phyloP scores from a whole-genome alignment of 2,888 invertebrate species.

The Pristionchus mayeri region DNA sequence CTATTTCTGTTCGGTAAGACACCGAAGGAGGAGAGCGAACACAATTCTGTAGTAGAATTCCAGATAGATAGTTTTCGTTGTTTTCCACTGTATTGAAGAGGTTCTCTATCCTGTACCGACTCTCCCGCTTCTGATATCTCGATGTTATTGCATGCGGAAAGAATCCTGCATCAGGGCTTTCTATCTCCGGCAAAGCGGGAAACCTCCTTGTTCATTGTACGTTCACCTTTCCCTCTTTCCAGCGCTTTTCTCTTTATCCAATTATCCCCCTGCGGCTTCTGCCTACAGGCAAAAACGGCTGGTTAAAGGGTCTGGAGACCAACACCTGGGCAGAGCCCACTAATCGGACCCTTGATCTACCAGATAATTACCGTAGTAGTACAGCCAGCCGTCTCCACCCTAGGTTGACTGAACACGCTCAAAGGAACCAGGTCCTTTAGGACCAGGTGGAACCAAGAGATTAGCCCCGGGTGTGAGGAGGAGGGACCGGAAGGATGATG shows the following conservation, averaged over 20 bases:
- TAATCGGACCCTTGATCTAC: neutral
- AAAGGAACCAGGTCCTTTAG: neutral
- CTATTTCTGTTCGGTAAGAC: neutral
- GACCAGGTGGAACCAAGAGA: neutral
- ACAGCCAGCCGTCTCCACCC: neutral
- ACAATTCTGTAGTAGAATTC: neutral
- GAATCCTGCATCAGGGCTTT: neutral
- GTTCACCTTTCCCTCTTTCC: neutral
- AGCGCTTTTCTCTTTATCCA: neutral
- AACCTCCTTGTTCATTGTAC: neutral
- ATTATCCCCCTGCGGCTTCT: neutral
- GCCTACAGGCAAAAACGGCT: neutral
- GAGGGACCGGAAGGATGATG: constrained; percentile 8
- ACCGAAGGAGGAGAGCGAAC: neutral
- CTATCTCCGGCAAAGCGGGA: neutral
- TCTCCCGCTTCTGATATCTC: neutral
- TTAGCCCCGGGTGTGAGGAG: constrained; percentile 13
- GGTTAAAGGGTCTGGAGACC: neutral
- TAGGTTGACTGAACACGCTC: constrained; percentile 18
- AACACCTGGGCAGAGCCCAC: neutral
- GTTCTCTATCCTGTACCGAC: neutral
- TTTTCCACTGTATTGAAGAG: neutral
- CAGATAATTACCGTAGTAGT: neutral
- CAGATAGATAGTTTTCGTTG: no score
- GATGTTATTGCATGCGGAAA: neutral